A percentile compares a stretch with the other conserved stretches of the same genome.
phyloP scores from a whole-genome alignment of 1,140 invertebrate genomes.

The Drosophila kurseongensis region DNA sequence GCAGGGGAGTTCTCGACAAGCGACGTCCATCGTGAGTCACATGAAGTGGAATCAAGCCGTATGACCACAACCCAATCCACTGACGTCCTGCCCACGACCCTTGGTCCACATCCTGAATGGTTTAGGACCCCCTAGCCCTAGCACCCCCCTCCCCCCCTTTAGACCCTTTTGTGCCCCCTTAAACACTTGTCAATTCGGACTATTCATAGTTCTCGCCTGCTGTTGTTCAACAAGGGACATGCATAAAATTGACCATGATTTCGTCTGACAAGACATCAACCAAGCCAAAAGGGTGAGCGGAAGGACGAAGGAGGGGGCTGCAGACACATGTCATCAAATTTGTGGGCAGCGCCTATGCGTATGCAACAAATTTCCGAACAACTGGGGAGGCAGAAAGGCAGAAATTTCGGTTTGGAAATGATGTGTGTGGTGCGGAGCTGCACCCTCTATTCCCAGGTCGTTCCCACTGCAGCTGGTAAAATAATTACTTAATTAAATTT shows the following conservation, averaged over 20 bases:
- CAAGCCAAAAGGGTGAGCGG: constrained; percentile 2
- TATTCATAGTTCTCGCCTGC: constrained; percentile 52
- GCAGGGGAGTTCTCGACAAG: constrained; percentile 11
- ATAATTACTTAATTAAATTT: constrained; percentile 68
- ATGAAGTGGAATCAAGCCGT: constrained; percentile 2
- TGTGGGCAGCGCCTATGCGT: constrained; percentile 53
- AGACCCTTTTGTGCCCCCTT: constrained; percentile 12
- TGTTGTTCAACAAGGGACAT: constrained; percentile 55
- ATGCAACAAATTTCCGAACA: constrained; percentile 51
- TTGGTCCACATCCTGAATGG: constrained; percentile 21
- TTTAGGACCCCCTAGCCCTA: neutral
- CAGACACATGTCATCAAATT: constrained; percentile 50
- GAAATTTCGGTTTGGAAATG: constrained; percentile 2
- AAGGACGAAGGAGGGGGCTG: neutral
- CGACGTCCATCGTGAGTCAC: constrained; percentile 22
- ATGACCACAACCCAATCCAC: constrained; percentile 29
- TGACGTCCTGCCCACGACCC: neutral
- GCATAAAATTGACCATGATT: constrained; percentile 64
- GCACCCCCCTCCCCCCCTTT: neutral
- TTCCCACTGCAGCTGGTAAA: constrained; percentile 25
- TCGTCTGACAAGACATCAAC: constrained; percentile 47
- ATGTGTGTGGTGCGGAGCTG: neutral
- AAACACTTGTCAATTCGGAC: constrained; percentile 55
- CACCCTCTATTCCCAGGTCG: neutral
- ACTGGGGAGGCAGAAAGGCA: neutral